Evolutionary conservation across 2,113 vertebrate genomes (phyloP).

Genomic region (Bagarius yarrelli): DNA sequence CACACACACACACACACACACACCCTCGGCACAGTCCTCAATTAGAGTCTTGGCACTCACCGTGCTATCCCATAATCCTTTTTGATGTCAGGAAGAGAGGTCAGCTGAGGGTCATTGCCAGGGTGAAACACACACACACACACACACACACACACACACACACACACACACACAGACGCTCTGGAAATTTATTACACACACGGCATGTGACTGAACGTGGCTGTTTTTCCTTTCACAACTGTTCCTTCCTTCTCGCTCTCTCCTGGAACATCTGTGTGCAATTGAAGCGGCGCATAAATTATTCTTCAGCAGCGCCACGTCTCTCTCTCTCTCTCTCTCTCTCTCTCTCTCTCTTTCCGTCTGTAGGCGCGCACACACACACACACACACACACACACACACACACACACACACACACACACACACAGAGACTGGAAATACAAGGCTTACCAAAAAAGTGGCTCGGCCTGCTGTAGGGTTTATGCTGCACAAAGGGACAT

Average conservation of each 20-base stretch:
- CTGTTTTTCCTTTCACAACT: conserved; percentile 50
- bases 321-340: conserved; percentile 33
- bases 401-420: conserved; percentile 13
- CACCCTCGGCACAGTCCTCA: conserved; percentile 34
- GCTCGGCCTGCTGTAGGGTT: conserved; percentile 20
- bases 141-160: conserved; percentile 51
- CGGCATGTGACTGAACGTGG: conserved; percentile 48
- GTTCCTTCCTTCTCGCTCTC: conserved; percentile 31
- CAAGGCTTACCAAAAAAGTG: conserved; percentile 8
- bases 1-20: conserved; percentile 36
- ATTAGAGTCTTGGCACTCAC: conserved; percentile 49
- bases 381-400: conserved; percentile 5
- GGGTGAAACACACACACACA: conserved; percentile 23
- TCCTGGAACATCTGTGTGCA: conserved; percentile 58
- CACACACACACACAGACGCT: conserved; percentile 54
- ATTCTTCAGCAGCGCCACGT: conserved; percentile 51
- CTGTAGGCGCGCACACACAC: neutral
- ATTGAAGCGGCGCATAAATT: conserved; percentile 59
- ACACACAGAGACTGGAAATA: conserved; percentile 10
- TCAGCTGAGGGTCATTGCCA: conserved; percentile 67
- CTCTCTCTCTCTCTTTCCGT: neutral
- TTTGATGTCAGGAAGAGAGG: conserved; percentile 67
- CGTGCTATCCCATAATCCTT: conserved; percentile 57
- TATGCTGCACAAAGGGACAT: conserved; percentile 47
- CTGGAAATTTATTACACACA: conserved; percentile 35